Conservation (phyloP, 64 coral and sea anemone species). For the Montipora cactus region DNA sequence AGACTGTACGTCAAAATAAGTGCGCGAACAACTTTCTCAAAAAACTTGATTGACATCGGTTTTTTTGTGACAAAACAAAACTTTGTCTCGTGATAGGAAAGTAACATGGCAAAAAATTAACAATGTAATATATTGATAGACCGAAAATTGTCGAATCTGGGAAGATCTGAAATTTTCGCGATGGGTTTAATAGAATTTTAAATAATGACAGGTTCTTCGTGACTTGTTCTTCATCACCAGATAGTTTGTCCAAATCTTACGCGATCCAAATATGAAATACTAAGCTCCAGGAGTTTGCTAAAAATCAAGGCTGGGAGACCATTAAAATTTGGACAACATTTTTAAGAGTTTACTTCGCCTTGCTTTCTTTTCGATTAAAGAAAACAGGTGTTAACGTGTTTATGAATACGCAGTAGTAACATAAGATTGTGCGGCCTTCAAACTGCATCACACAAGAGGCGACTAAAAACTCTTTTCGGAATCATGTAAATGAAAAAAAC, state of each 20-base stretch:
- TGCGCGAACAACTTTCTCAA: neutral
- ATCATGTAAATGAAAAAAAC: neutral
- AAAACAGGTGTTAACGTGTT: neutral
- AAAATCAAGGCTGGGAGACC: no score
- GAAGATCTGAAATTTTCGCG: neutral
- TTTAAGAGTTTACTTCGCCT: neutral
- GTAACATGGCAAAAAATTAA: constrained; percentile 35
- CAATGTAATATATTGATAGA: constrained; percentile 24
- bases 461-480: neutral
- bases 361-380: no score
- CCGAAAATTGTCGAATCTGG: neutral
- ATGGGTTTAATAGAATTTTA: neutral
- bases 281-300: no score
- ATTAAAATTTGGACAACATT: no score
- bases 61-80: constrained; percentile 11
- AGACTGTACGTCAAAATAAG: neutral
- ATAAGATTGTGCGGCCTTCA: no score
- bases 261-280: no score
- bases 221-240: neutral
- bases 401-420: no score
- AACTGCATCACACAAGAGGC: neutral
- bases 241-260: neutral
- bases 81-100: constrained; percentile 20
- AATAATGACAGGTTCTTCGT: neutral
- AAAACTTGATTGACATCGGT: neutral